phyloP scores from a whole-genome alignment of 2,888 invertebrate species.

The Eremobia ochroleuca region DNA sequence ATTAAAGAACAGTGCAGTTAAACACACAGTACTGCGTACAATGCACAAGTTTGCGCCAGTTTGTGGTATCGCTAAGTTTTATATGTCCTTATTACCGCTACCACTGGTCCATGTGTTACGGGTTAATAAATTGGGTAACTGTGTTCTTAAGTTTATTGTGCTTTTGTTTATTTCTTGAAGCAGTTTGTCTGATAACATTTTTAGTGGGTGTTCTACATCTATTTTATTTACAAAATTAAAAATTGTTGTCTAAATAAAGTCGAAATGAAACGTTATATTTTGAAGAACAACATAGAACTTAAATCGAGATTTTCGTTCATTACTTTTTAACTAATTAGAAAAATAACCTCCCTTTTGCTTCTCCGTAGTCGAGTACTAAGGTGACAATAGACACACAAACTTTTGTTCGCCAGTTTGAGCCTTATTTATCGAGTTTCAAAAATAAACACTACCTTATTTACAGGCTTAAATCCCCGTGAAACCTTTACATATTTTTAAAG shows the following conservation, averaged over 20 bases:
- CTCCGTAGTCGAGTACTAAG: too few species aligned
- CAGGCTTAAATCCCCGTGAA: constrained; percentile 13
- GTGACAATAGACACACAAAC: background rate
- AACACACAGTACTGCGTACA: constrained; percentile 17
- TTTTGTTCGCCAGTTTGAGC: background rate
- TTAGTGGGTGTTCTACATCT: background rate
- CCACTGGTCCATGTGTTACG: constrained; percentile 23
- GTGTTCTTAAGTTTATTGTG: constrained; percentile 15
- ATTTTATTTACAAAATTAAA: too few species aligned
- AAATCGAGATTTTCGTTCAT: background rate
- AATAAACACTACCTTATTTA: background rate
- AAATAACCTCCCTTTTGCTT: too few species aligned
- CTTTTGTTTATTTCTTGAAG: constrained; percentile 17
- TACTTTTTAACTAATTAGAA: background rate
- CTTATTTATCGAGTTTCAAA: background rate
- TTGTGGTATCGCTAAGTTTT: constrained; percentile 57
- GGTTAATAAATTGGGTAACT: constrained; percentile 40
- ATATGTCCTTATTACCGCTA: constrained; percentile 47
- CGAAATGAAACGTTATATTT: background rate
- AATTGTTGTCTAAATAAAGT: background rate
- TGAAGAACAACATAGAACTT: background rate
- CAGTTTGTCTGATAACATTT: background rate
- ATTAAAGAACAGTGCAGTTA: constrained; percentile 44
- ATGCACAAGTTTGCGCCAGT: constrained; percentile 33
- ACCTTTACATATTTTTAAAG: constrained; percentile 26